A percentile compares a stretch with the other conserved stretches of the same genome.
Evolutionary conservation across 2,113 vertebrate species (phyloP).

Genomic region (Bos indicus): DNA sequence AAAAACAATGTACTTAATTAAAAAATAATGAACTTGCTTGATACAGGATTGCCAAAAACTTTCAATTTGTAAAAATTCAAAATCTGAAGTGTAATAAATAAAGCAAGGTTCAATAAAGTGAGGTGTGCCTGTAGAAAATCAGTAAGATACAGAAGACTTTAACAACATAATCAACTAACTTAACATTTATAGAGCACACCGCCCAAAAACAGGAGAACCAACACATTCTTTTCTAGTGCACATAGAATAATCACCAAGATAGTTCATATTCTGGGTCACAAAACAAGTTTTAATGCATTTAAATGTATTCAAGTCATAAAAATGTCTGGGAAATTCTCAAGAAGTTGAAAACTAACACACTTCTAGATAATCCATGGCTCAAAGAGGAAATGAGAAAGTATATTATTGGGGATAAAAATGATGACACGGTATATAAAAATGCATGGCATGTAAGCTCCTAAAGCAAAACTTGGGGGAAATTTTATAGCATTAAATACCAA

Average conservation of each 20-base stretch:
- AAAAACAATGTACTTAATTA: neutral
- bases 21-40: neutral
- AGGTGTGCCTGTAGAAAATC: neutral
- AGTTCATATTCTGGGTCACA: neutral
- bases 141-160: neutral
- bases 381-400: constrained; percentile 1
- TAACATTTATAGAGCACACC: neutral
- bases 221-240: neutral
- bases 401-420: neutral
- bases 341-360: neutral
- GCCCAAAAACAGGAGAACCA: neutral
- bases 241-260: neutral
- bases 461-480: neutral
- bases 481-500: neutral
- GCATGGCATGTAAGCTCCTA: neutral
- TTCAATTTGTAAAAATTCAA: neutral
- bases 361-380: neutral
- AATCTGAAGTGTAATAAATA: neutral
- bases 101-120: neutral
- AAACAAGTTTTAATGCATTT: neutral
- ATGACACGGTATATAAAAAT: neutral
- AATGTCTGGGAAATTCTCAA: neutral
- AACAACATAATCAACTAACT: neutral
- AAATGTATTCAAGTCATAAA: neutral
- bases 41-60: neutral